Evolutionary conservation across 2,888 invertebrate genomes (phyloP).

Genomic region (Tetranychus truncatus): DNA sequence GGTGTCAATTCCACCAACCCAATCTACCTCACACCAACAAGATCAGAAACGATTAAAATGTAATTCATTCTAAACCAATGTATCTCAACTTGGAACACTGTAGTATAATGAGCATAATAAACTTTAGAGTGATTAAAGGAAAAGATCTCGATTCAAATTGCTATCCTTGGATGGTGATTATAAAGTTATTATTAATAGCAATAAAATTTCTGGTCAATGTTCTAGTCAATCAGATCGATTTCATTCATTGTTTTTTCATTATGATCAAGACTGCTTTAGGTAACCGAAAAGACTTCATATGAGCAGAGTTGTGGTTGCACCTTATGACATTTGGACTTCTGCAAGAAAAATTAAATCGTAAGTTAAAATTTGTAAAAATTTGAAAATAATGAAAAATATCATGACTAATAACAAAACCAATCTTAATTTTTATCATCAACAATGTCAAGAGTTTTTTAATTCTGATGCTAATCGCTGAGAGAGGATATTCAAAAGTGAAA

Average conservation of each 20-base stretch:
- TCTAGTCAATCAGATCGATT: too few relatives aligned
- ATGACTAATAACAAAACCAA: too few relatives aligned
- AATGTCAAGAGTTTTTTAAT: too few relatives aligned
- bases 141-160: conserved; percentile 10
- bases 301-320: conserved; percentile 13
- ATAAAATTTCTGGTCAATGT: too few relatives aligned
- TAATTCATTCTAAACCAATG: neutral
- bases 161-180: conserved; percentile 15
- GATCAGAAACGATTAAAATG: neutral
- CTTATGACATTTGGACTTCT: conserved; percentile 12
- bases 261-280: conserved; percentile 7
- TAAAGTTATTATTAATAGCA: too few relatives aligned
- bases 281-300: conserved; percentile 8
- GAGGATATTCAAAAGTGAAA: too few relatives aligned
- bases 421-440: too few relatives aligned
- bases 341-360: conserved; percentile 8
- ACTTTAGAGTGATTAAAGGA: conserved; percentile 10
- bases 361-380: neutral
- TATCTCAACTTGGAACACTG: conserved; percentile 12
- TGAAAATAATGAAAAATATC: too few relatives aligned
- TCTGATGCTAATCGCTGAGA: too few relatives aligned
- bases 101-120: conserved; percentile 1
- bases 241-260: too few relatives aligned
- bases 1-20: neutral
- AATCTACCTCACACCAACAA: neutral